phyloP scores from a whole-genome alignment of 2,888 invertebrate genomes.

The Chironomus riparius region DNA sequence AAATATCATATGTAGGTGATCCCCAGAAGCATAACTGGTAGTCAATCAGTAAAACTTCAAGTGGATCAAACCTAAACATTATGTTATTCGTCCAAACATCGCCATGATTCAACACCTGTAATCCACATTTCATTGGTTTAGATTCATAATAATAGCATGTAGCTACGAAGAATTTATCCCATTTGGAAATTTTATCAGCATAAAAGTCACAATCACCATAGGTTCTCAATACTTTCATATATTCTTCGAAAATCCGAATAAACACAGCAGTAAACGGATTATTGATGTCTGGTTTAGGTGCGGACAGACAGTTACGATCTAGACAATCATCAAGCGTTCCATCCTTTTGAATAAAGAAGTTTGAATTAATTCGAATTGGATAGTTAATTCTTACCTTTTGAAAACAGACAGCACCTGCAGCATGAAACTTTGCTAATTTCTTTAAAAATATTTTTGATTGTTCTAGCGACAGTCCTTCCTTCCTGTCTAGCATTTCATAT shows the following conservation, averaged over 20 bases:
- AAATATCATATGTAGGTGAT: constrained; percentile 28
- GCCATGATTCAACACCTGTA: constrained; percentile 25
- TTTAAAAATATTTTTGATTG: constrained; percentile 8
- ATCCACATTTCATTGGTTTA: background rate
- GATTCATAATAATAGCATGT: background rate
- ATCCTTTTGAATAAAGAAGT: constrained; percentile 6
- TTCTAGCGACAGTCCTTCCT: background rate
- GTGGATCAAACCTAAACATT: constrained; percentile 28
- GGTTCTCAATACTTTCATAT: background rate
- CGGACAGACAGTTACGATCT: background rate
- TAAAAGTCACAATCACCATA: background rate
- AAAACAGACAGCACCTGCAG: constrained; percentile 4
- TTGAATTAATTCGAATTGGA: background rate
- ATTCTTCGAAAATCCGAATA: background rate
- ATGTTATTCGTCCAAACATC: constrained; percentile 29
- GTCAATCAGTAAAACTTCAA: constrained; percentile 1
- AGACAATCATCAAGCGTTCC: background rate
- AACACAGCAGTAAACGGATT: background rate
- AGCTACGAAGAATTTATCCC: background rate
- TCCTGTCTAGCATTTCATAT: constrained; percentile 16
- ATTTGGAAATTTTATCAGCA: background rate
- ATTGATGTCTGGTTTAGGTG: background rate
- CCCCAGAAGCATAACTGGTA: constrained; percentile 22
- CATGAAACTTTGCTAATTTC: constrained; percentile 26
- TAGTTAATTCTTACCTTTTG: background rate